Base-by-base conservation (phyloP, 2,797 vertebrate genomes). In the Acanthurus lineatus region DNA sequence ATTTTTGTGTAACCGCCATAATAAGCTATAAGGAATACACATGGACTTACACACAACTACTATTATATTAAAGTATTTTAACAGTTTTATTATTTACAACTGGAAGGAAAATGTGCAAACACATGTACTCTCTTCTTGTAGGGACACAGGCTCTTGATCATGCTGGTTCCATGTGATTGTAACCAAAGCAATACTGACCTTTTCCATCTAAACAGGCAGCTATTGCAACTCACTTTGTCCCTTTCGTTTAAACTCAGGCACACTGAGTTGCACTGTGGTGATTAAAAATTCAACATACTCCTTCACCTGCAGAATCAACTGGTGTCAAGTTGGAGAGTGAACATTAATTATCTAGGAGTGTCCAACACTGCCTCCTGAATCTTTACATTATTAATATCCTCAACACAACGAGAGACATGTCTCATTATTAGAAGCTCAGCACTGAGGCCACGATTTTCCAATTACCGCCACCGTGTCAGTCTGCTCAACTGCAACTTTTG, bases 311-410 rank as follows among this genome's bases (percentile, higher is more conserved):
- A 92, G 88, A 95, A 94, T 92, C 92, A 94, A 94, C 92, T 79
- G 90, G 92, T 95, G 94, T 95, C 93, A 94, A 93, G 91, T 94
- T 91, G 85, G 86, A 94, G 90, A 89, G 91, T 85, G 91, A 89
- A 91, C 92, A 95, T 95, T 93, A 94, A 95, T 95, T 94, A 95
- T 94, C 93, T 74, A 95, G 76, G 84, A 93, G 91, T 90, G 92
- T 93, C 91, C 92, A 90, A 94, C 91, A 89, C 86, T 44, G 86
- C 87, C 93, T 90, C 81, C 91, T 85, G 87, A 84, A 89, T 89
- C 86, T 90, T 87, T 94, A 89, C 90, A 95, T 95, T 92, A 93
- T 95, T 96, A 92, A 95, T 94, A 89, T 83, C 89, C 85, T 85
- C 82, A 77, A 91, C 86, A 91, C 72, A 82, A 90, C 79, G 76